phyloP scores from a whole-genome alignment of 2,113 vertebrate genomes.

The Oreocharis arfaki region DNA sequence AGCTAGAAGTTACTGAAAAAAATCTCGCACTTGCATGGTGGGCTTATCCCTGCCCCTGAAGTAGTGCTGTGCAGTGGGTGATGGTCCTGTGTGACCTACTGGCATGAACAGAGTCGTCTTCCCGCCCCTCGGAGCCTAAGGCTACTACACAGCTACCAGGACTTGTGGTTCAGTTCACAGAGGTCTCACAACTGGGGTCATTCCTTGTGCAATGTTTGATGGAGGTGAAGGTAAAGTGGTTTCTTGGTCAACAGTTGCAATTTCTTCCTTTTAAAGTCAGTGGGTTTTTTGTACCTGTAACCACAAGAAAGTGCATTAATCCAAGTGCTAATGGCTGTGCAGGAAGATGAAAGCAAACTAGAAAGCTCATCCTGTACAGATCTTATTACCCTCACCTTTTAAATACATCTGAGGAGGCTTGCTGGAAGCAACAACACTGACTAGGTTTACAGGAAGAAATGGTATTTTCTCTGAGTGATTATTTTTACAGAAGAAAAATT shows the following conservation, averaged over 20 bases:
- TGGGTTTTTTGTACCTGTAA: constrained; percentile 97
- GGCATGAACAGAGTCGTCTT: background rate
- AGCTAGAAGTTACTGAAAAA: constrained; percentile 38
- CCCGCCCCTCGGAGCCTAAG: constrained; percentile 12
- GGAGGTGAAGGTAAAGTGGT: constrained; percentile 97
- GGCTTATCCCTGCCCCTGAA: background rate
- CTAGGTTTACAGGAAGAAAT: background rate
- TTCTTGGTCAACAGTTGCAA: constrained; percentile 97
- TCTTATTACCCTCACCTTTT: background rate
- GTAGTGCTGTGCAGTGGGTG: constrained; percentile 45
- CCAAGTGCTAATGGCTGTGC: fast-evolving
- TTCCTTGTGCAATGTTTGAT: constrained; percentile 95
- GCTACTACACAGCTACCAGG: constrained; percentile 51
- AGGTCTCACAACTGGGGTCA: constrained; percentile 63
- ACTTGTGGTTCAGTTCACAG: constrained; percentile 48
- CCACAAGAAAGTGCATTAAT: constrained; percentile 22
- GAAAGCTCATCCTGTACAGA: background rate
- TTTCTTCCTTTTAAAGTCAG: constrained; percentile 98
- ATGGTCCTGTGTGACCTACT: constrained; percentile 11
- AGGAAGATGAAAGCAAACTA: background rate
- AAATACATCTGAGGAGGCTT: background rate
- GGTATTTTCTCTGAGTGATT: background rate
- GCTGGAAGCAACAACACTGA: background rate
- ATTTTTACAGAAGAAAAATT: background rate
- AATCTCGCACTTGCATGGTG: background rate